Evolutionary conservation across 2,888 invertebrate species (phyloP).

Genomic region (Diadromus collaris): DNA sequence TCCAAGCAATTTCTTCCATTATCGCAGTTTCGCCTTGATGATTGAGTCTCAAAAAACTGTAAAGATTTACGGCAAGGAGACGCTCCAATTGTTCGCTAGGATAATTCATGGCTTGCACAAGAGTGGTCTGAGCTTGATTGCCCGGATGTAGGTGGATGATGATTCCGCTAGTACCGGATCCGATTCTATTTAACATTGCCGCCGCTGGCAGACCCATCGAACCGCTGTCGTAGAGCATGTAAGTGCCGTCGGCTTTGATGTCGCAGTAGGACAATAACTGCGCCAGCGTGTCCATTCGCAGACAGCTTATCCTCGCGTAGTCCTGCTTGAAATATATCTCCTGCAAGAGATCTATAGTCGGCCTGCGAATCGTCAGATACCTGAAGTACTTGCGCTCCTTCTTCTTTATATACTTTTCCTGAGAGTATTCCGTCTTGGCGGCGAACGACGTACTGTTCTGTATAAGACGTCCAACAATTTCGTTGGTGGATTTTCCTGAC

Average conservation of each 20-base stretch:
- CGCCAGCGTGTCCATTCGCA: constrained; percentile 93
- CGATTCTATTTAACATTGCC: constrained; percentile 90
- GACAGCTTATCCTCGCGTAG: constrained; percentile 87
- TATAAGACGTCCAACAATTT: constrained; percentile 93
- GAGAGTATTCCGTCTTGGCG: constrained; percentile 94
- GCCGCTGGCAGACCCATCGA: constrained; percentile 93
- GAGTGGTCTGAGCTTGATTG: constrained; percentile 89
- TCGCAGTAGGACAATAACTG: constrained; percentile 93
- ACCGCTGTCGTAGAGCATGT: constrained; percentile 93
- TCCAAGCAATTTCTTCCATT: constrained; percentile 55
- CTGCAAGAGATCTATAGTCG: constrained; percentile 90
- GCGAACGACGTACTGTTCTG: constrained; percentile 95
- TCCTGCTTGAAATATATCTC: constrained; percentile 93
- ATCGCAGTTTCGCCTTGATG: constrained; percentile 83
- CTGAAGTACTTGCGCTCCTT: constrained; percentile 97
- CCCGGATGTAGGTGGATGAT: constrained; percentile 91
- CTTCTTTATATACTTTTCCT: constrained; percentile 97
- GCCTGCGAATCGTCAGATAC: constrained; percentile 89
- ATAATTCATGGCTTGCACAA: constrained; percentile 91
- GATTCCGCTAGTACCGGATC: constrained; percentile 84
- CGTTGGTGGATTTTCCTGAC: constrained; percentile 88
- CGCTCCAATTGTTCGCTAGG: constrained; percentile 85
- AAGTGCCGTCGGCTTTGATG: constrained; percentile 88
- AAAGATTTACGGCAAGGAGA: constrained; percentile 89
- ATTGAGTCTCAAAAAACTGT: constrained; percentile 86